phyloP scores from a whole-genome alignment of 2,113 vertebrate species.

The Oncorhynchus tshawytscha region DNA sequence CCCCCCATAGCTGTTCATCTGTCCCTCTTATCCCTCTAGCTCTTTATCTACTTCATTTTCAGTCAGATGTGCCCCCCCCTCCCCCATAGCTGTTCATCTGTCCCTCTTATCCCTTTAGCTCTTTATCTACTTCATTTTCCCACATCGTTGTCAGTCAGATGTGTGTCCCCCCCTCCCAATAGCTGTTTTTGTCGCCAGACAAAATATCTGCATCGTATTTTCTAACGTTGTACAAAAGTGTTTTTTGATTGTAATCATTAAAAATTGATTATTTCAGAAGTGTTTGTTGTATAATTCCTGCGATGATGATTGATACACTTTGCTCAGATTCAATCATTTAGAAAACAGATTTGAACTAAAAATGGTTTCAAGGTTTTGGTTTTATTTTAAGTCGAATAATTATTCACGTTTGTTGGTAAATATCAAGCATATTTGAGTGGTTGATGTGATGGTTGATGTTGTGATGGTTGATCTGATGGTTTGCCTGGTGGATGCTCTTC shows the following conservation, averaged over 20 bases:
- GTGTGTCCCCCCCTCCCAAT: slow-evolving; percentile 36
- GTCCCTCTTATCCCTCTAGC: no score
- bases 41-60: no score
- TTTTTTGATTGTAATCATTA: slow-evolving; percentile 92
- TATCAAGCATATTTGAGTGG: no score
- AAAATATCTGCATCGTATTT: slow-evolving; percentile 94
- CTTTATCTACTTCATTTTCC: slow-evolving; percentile 51
- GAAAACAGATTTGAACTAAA: neutral
- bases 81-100: no score
- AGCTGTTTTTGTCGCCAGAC: slow-evolving; percentile 81
- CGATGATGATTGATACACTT: neutral
- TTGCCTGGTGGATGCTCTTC: no score
- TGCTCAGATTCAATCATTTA: neutral
- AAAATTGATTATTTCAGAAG: slow-evolving; percentile 68
- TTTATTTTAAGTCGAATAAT: no score
- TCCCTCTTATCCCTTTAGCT: slow-evolving; percentile 32
- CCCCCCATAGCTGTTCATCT: no score
- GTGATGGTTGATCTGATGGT: no score
- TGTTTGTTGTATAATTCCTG: slow-evolving; percentile 28
- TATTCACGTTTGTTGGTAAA: no score
- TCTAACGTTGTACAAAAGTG: slow-evolving; percentile 92
- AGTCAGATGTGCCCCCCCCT: no score
- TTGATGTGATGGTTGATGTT: no score
- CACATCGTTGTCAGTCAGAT: slow-evolving; percentile 42
- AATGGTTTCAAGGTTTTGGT: no score